Conservation (phyloP, 2,888 invertebrate genomes). For the Drosophila nigricruria region DNA sequence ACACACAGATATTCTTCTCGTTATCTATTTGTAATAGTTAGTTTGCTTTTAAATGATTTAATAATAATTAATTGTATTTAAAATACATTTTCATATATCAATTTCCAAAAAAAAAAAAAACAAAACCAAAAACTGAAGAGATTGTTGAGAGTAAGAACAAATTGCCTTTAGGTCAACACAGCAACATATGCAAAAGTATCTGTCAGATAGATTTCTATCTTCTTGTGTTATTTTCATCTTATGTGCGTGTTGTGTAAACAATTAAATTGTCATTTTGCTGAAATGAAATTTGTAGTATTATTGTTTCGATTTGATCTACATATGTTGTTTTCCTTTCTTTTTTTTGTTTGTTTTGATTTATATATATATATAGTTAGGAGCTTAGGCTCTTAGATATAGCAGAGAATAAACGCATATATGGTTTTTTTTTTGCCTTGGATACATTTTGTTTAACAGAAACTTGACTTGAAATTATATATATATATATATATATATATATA, state of each 20-base stretch:
- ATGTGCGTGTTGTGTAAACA: slow-evolving; percentile 61
- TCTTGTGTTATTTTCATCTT: slow-evolving; percentile 19
- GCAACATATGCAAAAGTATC: slow-evolving; percentile 18
- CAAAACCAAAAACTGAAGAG: not conserved
- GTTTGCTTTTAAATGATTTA: slow-evolving; percentile 71
- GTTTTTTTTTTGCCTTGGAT: slow-evolving; percentile 17
- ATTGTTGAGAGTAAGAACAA: slow-evolving; percentile 12
- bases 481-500: slow-evolving; percentile 15
- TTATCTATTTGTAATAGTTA: slow-evolving; percentile 75
- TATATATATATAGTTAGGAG: slow-evolving; percentile 28
- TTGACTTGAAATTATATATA: slow-evolving; percentile 34
- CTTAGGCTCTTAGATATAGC: slow-evolving; percentile 28
- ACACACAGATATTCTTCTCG: slow-evolving; percentile 35
- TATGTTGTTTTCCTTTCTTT: slow-evolving; percentile 25
- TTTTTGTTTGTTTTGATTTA: slow-evolving; percentile 4
- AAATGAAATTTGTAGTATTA: slow-evolving; percentile 35
- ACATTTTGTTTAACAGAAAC: slow-evolving; percentile 40
- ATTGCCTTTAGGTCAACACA: slow-evolving; percentile 16
- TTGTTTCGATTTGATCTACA: slow-evolving; percentile 48
- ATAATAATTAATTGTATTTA: slow-evolving; percentile 69
- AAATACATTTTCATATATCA: slow-evolving; percentile 66
- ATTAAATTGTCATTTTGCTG: slow-evolving; percentile 63
- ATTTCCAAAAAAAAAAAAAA: slow-evolving; percentile 18
- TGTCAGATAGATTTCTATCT: slow-evolving; percentile 16
- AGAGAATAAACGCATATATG: slow-evolving; percentile 28